Evolutionary conservation across 2,113 vertebrate species (phyloP), one percentile per base, ranked within the genome.

Genomic region (Leptodactylus fuscus): DNA sequence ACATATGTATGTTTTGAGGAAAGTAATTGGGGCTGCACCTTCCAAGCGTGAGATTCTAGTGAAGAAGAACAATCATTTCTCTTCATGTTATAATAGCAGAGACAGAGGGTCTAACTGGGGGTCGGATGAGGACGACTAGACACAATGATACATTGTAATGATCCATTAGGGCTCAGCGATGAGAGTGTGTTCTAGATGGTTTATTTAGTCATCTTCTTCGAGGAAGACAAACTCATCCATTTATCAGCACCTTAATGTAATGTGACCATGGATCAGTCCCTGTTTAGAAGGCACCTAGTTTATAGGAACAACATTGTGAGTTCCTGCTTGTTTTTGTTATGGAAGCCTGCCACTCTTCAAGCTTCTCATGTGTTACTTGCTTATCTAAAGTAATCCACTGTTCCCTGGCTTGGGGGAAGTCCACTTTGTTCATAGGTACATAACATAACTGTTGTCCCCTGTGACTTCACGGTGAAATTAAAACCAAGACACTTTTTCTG

Each of bases 381-480:
- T 95, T 96, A 96, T 97, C 95, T 93, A 92, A 92, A 90, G 87
- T 98, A 98, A 98, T 97, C 97, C 96, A 89, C 91, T 95, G 93
- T 92, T 95, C 91, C 93, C 91, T 92, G 92, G 92, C 90, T 89
- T 91, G 93, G 90, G 95, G 83, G 93, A 93, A 94, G 95, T 94
- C 95, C 94, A 96, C 96, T 96, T 93, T 93, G 93, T 94, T 94
- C 93, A 87, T 90, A 91, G 91, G 92, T 90, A 89, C 92, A 91
- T 88, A 93, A 92, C 93, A 93, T 93, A 92, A 93, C 93, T 93
- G 88, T 89, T 88, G 92, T 92, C 93, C 94, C 93, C 76, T 49
- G 92, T 91, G 93, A 91, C 90, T 93, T 91, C 58, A 48, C 88
- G 86, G 86, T 95, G 97, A 97, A 98, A 97, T 92, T 90, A 91